phyloP scores from a whole-genome alignment of 1,140 invertebrate genomes.

The Pinna nobilis region DNA sequence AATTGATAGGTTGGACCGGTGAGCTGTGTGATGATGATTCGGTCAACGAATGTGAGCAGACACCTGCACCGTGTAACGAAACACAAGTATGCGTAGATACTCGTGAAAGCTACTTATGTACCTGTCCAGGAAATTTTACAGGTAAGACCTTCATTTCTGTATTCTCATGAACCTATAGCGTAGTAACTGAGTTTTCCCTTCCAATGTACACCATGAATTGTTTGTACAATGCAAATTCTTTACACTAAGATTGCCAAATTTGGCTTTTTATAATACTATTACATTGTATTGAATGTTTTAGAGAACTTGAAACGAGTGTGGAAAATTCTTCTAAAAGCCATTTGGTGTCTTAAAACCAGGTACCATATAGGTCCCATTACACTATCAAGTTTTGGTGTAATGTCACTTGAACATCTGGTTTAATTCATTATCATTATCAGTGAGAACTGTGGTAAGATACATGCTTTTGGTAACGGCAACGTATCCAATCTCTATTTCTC shows the following conservation, averaged over 20 bases:
- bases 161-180: neutral
- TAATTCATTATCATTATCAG: too few species aligned
- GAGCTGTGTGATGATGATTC: constrained; percentile 10
- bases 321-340: too few species aligned
- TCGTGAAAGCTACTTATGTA: neutral
- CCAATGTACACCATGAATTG: neutral
- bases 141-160: neutral
- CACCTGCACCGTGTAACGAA: constrained; percentile 9
- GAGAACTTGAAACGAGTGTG: neutral
- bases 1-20: constrained; percentile 16
- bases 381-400: too few species aligned
- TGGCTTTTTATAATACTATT: neutral
- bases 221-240: neutral
- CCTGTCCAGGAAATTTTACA: constrained; percentile 17
- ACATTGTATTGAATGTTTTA: neutral
- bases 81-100: constrained; percentile 13
- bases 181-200: neutral
- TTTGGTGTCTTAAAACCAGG: too few species aligned
- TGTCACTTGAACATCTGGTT: too few species aligned
- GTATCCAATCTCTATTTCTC: too few species aligned
- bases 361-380: too few species aligned
- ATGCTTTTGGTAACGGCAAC: too few species aligned
- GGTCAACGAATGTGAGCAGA: constrained; percentile 13
- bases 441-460: too few species aligned
- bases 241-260: neutral